Percentiles rank a stretch among this genome's conserved stretches.
Conservation (phyloP, 2,113 vertebrate species). For the Rhagologus leucostigma region DNA sequence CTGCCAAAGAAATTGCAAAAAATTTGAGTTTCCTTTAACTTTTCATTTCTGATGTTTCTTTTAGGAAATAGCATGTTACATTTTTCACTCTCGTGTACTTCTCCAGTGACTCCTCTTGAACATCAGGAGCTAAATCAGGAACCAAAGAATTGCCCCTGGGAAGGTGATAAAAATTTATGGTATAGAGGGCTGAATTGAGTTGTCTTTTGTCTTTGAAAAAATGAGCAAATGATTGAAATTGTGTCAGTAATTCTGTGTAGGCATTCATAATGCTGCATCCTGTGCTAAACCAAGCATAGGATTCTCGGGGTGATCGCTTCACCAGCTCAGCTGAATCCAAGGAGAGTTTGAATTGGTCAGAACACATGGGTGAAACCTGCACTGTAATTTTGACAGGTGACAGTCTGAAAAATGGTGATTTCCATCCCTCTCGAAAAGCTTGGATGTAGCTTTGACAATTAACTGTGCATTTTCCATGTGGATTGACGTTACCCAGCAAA, state of each 20-base stretch:
- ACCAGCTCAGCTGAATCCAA: neutral
- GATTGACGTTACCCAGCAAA: neutral
- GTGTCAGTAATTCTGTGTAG: neutral
- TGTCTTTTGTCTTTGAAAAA: neutral
- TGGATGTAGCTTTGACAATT: neutral
- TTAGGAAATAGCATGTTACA: neutral
- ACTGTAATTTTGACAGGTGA: neutral
- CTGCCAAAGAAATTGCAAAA: neutral
- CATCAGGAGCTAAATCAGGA: neutral
- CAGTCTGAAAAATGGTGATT: neutral
- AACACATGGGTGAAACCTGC: neutral
- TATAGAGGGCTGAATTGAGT: neutral
- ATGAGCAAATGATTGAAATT: neutral
- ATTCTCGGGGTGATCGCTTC: neutral
- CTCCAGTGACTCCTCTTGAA: neutral
- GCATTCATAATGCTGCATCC: neutral
- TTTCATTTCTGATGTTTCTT: neutral
- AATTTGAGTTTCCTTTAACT: neutral
- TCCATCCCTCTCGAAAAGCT: neutral
- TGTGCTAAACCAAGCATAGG: neutral
- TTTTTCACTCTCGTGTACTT: neutral
- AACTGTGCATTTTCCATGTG: neutral
- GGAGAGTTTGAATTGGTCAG: neutral
- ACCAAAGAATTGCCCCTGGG: neutral
- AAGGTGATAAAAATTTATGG: neutral